phyloP scores from a whole-genome alignment of 1,140 invertebrate genomes.

The Drosophila sturtevanti region DNA sequence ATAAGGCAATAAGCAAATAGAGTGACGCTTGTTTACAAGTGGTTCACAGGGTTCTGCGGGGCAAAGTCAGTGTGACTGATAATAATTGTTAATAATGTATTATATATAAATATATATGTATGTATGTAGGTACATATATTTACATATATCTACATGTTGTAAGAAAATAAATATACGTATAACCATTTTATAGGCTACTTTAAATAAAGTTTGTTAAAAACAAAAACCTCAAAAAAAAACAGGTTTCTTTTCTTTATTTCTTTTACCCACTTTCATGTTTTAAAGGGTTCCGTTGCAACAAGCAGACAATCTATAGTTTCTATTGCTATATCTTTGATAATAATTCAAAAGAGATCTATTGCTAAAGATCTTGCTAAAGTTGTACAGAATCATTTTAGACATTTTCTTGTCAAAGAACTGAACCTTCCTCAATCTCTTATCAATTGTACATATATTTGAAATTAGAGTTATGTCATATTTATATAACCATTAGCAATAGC shows the following conservation, averaged over 20 bases:
- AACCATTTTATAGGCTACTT: not conserved
- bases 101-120: too few relatives aligned
- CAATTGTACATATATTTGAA: not conserved
- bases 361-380: too few relatives aligned
- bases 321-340: too few relatives aligned
- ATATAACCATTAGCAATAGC: not conserved
- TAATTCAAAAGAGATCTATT: not conserved
- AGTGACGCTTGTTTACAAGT: slow-evolving; percentile 3
- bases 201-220: too few relatives aligned
- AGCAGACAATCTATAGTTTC: too few relatives aligned
- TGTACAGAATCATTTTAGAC: too few relatives aligned
- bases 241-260: not conserved
- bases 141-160: too few relatives aligned
- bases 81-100: not conserved
- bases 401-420: too few relatives aligned
- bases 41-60: not conserved
- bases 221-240: not conserved
- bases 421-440: slow-evolving; percentile 8
- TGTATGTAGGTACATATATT: too few relatives aligned
- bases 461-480: slow-evolving; percentile 2
- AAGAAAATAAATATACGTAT: too few relatives aligned
- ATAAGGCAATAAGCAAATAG: not conserved
- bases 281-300: too few relatives aligned
- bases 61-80: not conserved
- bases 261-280: too few relatives aligned